These are phyloP conservation scores for Myrmecobius fasciatus DNA, from an alignment of 2,113 vertebrate genomes.

Conservation along the genomic window DNA sequence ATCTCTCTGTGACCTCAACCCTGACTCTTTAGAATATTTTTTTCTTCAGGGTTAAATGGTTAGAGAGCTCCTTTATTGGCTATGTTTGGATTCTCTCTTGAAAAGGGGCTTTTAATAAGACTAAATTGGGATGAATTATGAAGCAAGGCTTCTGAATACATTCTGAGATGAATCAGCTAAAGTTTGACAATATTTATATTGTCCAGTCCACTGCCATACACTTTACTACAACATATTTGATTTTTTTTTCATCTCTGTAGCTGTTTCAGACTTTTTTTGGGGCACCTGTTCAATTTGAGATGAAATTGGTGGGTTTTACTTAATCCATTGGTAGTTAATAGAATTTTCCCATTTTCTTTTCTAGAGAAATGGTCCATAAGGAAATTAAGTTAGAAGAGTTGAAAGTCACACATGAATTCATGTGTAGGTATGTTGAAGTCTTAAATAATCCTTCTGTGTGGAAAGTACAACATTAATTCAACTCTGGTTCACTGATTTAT, in stretches of 20 bases:
- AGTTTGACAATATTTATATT: not conserved
- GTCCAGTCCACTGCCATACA: conserved; percentile 21
- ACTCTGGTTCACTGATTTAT: conserved; percentile 79
- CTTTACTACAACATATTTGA: conserved; percentile 53
- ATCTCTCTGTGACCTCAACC: conserved; percentile 39
- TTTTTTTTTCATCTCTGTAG: conserved; percentile 52
- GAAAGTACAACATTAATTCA: conserved; percentile 81
- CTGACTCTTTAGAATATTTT: conserved; percentile 42
- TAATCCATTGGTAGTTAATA: conserved; percentile 73
- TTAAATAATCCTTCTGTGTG: conserved; percentile 76
- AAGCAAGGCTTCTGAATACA: conserved; percentile 63
- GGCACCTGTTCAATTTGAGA: conserved; percentile 66
- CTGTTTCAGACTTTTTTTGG: conserved; percentile 65
- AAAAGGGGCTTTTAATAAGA: conserved; percentile 68
- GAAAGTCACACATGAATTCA: conserved; percentile 81
- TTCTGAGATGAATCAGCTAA: conserved; percentile 53
- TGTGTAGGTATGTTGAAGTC: conserved; percentile 82
- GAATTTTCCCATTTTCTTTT: conserved; percentile 74
- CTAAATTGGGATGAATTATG: conserved; percentile 68
- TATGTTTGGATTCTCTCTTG: conserved; percentile 71
- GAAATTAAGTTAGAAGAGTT: conserved; percentile 76
- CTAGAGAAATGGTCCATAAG: conserved; percentile 78
- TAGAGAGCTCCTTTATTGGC: conserved; percentile 72
- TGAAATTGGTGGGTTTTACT: conserved; percentile 63
- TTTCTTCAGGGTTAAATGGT: conserved; percentile 62